A percentile compares a stretch with the other conserved stretches of the same genome.
Conservation (phyloP, 2,888 invertebrate genomes). For the Ganaspis brasiliensis region DNA sequence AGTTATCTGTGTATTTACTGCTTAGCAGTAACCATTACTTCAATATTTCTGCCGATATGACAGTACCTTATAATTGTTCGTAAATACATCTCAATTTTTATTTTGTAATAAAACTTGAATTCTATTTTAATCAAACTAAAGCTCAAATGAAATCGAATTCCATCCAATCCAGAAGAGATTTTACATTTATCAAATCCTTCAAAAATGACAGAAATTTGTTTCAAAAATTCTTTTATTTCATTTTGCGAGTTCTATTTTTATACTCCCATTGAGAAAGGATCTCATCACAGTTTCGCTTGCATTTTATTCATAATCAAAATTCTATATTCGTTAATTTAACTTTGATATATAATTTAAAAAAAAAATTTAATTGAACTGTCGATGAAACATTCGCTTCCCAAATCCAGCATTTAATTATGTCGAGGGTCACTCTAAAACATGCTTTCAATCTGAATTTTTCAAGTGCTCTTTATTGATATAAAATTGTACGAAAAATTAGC, state of each 20-base stretch:
- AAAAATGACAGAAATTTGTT: no score
- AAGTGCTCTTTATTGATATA: neutral
- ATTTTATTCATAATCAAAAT: neutral
- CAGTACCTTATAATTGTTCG: constrained; percentile 22
- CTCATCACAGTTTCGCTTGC: no score
- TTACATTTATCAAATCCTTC: no score
- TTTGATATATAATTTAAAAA: neutral
- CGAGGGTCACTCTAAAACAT: neutral
- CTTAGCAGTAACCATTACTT: constrained; percentile 19
- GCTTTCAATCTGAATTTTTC: neutral
- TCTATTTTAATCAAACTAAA: neutral
- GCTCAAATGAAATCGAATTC: neutral
- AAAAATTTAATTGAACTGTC: neutral
- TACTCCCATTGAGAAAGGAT: no score
- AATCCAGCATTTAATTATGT: neutral
- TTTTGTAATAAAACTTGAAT: constrained; percentile 22
- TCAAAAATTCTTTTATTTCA: no score
- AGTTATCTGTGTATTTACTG: constrained; percentile 25
- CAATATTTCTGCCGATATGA: constrained; percentile 22
- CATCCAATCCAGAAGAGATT: neutral
- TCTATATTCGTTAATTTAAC: neutral
- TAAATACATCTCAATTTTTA: constrained; percentile 4
- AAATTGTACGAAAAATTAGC: neutral
- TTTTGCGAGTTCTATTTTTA: no score
- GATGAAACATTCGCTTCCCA: neutral